These are phyloP conservation scores for Elegia similella DNA, from an alignment of 2,888 invertebrate genomes.

Conservation along the genomic window DNA sequence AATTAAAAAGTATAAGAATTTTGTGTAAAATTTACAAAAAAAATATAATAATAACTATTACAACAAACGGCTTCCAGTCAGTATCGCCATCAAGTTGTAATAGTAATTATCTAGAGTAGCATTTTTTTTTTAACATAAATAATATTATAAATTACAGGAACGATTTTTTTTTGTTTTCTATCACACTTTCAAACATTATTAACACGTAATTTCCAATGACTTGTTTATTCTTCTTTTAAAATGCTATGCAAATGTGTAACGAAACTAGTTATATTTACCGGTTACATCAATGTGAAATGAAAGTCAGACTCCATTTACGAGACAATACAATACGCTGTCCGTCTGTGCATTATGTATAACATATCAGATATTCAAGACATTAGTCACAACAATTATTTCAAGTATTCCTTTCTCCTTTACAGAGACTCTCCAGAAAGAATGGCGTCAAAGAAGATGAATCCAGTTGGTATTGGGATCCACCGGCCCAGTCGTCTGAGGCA, in stretches of 20 bases:
- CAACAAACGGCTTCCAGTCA: no score
- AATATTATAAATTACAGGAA: no score
- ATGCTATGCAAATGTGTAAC: neutral
- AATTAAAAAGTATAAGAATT: no score
- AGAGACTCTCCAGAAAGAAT: conserved; percentile 68
- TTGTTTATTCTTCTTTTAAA: neutral
- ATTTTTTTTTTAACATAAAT: no score
- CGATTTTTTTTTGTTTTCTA: no score
- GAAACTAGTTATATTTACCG: neutral
- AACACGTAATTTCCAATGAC: no score
- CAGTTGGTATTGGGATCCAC: conserved; percentile 80
- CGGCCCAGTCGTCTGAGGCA: conserved; percentile 43
- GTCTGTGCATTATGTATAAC: neutral
- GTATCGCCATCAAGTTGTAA: no score
- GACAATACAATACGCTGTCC: neutral
- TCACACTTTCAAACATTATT: no score
- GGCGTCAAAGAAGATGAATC: conserved; percentile 71
- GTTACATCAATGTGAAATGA: conserved; percentile 29
- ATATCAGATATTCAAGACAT: neutral
- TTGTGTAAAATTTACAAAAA: no score
- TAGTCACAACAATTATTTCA: neutral
- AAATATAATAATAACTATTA: no score
- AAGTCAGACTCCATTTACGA: conserved; percentile 22
- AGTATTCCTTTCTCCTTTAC: conserved; percentile 47
- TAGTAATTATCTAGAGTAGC: no score